phyloP scores from a whole-genome alignment of 2,888 invertebrate species.

The Caenorhabditis macrosperma region DNA sequence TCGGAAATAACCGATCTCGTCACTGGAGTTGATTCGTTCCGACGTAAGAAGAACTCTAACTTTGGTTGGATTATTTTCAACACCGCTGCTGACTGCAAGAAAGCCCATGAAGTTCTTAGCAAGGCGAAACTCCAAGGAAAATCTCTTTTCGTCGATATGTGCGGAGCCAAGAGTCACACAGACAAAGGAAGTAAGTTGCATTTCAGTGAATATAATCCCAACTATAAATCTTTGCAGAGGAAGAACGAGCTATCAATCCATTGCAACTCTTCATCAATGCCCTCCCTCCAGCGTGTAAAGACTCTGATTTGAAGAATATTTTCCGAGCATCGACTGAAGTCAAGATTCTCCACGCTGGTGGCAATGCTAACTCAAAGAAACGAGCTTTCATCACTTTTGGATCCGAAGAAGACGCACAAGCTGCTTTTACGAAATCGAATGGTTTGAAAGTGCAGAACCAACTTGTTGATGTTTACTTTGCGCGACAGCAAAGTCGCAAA shows the following conservation, averaged over 20 bases:
- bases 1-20: constrained; percentile 37
- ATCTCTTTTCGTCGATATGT: constrained; percentile 67
- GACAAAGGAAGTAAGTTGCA: constrained; percentile 27
- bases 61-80: constrained; percentile 72
- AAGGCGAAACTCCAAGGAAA: constrained; percentile 57
- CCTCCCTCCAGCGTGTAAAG: constrained; percentile 33
- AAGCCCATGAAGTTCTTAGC: constrained; percentile 55
- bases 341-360: constrained; percentile 45
- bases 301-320: constrained; percentile 57
- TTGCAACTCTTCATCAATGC: constrained; percentile 65
- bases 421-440: constrained; percentile 71
- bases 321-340: constrained; percentile 60
- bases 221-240: constrained; percentile 16
- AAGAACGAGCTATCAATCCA: constrained; percentile 62
- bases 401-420: constrained; percentile 69
- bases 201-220: not conserved
- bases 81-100: constrained; percentile 65
- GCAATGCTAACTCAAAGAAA: constrained; percentile 35
- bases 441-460: constrained; percentile 63
- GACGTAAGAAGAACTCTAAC: constrained; percentile 58
- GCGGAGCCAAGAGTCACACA: constrained; percentile 58
- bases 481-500: constrained; percentile 29
- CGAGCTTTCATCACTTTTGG: constrained; percentile 69
- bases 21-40: constrained; percentile 65
- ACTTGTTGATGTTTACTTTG: constrained; percentile 64